Evolutionary conservation across 2,113 vertebrate species (phyloP), one percentile per base, ranked within the genome.

Genomic region (Podarcis raffonei): DNA sequence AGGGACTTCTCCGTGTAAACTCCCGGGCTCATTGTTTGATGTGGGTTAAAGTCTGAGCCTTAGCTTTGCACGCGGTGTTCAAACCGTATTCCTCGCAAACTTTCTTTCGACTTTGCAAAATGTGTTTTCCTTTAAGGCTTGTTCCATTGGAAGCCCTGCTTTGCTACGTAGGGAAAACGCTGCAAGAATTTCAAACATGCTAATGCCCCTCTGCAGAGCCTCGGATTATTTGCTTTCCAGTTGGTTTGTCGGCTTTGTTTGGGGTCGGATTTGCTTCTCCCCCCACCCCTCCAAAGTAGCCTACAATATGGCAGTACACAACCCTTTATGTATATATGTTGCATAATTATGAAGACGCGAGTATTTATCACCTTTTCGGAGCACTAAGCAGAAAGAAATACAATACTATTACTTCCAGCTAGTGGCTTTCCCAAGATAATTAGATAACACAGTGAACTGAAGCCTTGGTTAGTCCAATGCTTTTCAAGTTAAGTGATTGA

Each of bases 401-500:
- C 96, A 97, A 97, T 97, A 96, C 97, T 95, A 97, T 97, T 97
- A 97, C 96, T 97, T 97, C 97, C 97, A 97, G 96, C 95, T 97
- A 96, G 93, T 97, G 96, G 96, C 96, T 97, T 98, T 97, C 97
- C 97, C 97, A 98, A 97, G 97, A 97, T 97, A 97, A 98, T 97
- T 97, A 97, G 97, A 96, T 97, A 97, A 97, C 96, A 97, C 96
- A 96, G 95, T 94, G 94, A 95, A 96, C 92, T 96, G 94, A 95
- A 97, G 96, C 93, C 95, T 96, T 93, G 92, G 94, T 97, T 97
- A 97, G 97, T 92, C 97, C 96, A 98, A 97, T 86, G 95, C 96
- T 96, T 97, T 97, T 97, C 97, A 97, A 98, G 98, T 99, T 98
- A 98, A 98, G 98, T 99, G 99, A 99, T 99, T 99, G 99, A 99